Base-by-base conservation (phyloP, 2,113 vertebrate species). In the Monarcha castaneiventris region DNA sequence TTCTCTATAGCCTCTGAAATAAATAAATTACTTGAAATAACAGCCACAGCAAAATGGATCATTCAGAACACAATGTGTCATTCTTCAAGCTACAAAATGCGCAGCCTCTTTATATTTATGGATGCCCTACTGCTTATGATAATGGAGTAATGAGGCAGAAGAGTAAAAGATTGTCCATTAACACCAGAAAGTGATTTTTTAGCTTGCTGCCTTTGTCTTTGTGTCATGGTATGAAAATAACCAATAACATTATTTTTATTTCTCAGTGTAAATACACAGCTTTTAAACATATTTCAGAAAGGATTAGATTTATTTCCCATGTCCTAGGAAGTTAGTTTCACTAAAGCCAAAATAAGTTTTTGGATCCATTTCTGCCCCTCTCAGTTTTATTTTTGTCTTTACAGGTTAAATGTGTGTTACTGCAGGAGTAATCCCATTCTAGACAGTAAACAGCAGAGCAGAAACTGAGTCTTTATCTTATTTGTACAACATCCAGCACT, bases 21-120 rank as follows among this genome's bases (percentile, higher is more conserved):
- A 87, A 97, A 96, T 62, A 75, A 93, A 94, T 90, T 80, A 84
- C 71, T 95, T 68, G 49, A 90, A 96, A 92, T 94, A 87, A 94
- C 63, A 90, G 59, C 58, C 73, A 37, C 13, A 72, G 63, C 27
- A 83, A 68, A 54, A 66, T 66, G 27, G 8, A 56, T 92, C 77
- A 89, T 96, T 51, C 94, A 58, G 84, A 89, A 93, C 7, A 4
- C 39, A 29, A 14, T 33, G 52, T 39, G 66, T 84, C 67, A 59
- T 67, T 92, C 41, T 83, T 41, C 69, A 96, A 83, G 64, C 73
- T 84, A 61, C 44, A 78, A 83, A 84, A 80, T 13, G 3, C 1
- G 4, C 84, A 55, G 62, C 85, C 66, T 87, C 43, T 91, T 74
- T 66, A 27, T 94, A 80, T 93, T 96, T 94, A 71, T 84, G 79